Evolutionary conservation across 2,113 vertebrate genomes (phyloP), one percentile per base, ranked within the genome.

Genomic region (Antechinus stuartii): DNA sequence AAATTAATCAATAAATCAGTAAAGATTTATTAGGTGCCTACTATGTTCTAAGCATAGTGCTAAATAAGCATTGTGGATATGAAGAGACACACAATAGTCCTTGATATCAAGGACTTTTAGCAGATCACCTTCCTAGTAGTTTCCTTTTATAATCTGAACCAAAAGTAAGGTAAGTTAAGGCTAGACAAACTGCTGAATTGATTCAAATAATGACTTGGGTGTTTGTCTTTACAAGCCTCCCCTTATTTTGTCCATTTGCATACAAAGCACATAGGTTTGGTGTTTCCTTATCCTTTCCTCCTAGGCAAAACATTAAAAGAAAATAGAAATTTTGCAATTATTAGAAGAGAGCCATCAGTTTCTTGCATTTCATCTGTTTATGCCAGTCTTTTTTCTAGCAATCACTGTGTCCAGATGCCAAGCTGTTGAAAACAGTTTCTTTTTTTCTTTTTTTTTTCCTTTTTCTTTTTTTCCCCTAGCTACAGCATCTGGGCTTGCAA

Each of bases 401-500:
- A 76, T 42, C 54, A n/a, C 96, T 94, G 26, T 54, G 93, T 89
- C 93, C 97, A 96, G 91, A 93, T 95, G 95, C 97, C 90, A 91
- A 61, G 89, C 93, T 92, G 54, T 35, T 93, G 54, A 89, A 95
- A 94, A 46, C 35, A 90, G 90, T 68, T 68, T 84, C 42, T n/a
- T 76, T 84, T 84, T 92, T 98, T 97, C 95, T 96, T 92, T 84
- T 84, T n/a, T n/a, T 84, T 84, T 92, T 52, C 2, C 22, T 54
- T 54, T 54, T 54, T 54, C 12, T 54, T 19, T 84, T 76, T 84
- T 84, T 92, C 98, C 97, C 95, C 96, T 92, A 95, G 93, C 92
- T 84, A 47, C 0, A 96, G 91, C 95, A 93, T 97, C 97, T 98
- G 97, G 93, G 91, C 96, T 93, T 95, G 95, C 95, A 95, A 94